These are phyloP conservation scores for Diabrotica undecimpunctata DNA, from an alignment of 1,140 invertebrate species.

Conservation along the genomic window DNA sequence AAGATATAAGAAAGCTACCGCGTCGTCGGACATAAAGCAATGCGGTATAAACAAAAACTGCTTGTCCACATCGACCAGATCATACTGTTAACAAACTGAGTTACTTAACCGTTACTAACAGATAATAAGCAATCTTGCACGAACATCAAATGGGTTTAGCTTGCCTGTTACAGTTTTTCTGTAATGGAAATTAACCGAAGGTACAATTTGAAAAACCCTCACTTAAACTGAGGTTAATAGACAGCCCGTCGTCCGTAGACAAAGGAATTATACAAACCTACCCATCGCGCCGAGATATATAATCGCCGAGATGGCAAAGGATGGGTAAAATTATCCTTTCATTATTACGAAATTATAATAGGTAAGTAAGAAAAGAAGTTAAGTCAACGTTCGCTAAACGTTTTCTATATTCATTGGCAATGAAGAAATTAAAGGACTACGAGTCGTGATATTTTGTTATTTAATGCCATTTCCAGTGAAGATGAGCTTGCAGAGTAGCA, in stretches of 20 bases:
- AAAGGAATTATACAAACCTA: conserved; percentile 1
- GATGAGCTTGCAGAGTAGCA: conserved; percentile 1
- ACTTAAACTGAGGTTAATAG: too few species aligned
- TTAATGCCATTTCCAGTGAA: conserved; percentile 5
- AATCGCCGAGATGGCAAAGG: background rate
- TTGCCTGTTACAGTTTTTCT: too few species aligned
- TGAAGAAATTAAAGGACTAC: conserved; percentile 3
- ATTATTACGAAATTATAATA: conserved; percentile 3
- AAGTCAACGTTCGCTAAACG: background rate
- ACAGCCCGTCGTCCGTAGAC: background rate
- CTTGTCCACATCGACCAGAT: too few species aligned
- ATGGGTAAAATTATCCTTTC: background rate
- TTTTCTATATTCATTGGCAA: background rate
- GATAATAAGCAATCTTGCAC: too few species aligned
- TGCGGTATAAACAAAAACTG: too few species aligned
- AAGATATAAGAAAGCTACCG: too few species aligned
- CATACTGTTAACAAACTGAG: too few species aligned
- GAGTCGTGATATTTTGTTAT: conserved; percentile 5
- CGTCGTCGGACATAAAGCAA: too few species aligned
- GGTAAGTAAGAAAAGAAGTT: background rate
- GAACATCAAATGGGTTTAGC: too few species aligned
- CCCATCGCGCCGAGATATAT: background rate
- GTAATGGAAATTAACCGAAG: too few species aligned
- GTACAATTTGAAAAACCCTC: too few species aligned
- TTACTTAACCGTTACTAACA: too few species aligned